Conservation (phyloP, 2,888 invertebrate species). For the Drosophila tanythrix region DNA sequence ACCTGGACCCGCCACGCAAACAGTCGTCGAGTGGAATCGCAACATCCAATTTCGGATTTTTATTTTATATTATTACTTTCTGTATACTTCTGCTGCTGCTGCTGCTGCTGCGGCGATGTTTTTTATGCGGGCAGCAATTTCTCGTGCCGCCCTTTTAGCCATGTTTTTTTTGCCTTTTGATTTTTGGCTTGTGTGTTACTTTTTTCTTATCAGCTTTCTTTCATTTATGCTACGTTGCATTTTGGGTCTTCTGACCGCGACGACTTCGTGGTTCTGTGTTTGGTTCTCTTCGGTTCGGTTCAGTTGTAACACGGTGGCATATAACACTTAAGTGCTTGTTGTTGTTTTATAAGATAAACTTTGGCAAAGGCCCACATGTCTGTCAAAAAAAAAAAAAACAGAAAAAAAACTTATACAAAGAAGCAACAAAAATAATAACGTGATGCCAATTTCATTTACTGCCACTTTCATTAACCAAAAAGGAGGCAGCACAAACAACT, state of each 20-base stretch:
- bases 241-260: conserved; percentile 50
- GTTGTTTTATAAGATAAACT: conserved; percentile 80
- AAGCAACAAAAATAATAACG: conserved; percentile 59
- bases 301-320: conserved; percentile 78
- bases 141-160: conserved; percentile 46
- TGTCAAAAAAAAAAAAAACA: conserved; percentile 19
- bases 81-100: conserved; percentile 2
- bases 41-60: conserved; percentile 73
- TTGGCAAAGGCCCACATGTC: conserved; percentile 66
- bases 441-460: conserved; percentile 78
- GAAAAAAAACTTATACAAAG: conserved; percentile 20
- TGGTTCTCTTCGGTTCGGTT: conserved; percentile 18
- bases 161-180: not conserved
- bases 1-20: conserved; percentile 62
- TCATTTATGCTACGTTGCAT: conserved; percentile 76
- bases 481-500: conserved; percentile 13
- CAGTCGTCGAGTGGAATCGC: conserved; percentile 37
- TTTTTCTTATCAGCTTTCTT: conserved; percentile 75
- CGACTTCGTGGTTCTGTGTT: conserved; percentile 10
- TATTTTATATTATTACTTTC: conserved; percentile 40
- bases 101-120: conserved; percentile 10
- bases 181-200: conserved; percentile 28
- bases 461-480: conserved; percentile 72
- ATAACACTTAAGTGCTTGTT: conserved; percentile 80
- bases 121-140: conserved; percentile 73